Base-by-base conservation (phyloP, 2,113 vertebrate species). In the Apteryx owenii region DNA sequence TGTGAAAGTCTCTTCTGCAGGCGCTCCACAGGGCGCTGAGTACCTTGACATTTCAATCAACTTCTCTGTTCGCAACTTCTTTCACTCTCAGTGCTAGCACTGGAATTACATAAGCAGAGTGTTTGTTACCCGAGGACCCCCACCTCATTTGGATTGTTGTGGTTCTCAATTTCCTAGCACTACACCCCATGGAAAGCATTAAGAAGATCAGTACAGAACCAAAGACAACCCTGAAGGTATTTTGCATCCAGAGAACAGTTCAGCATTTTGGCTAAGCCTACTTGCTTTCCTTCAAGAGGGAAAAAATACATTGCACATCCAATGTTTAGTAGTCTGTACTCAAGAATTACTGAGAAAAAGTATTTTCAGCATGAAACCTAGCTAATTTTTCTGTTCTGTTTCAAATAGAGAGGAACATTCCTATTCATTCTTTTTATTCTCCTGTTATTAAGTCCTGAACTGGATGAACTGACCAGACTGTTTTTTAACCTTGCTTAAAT, bases 41-140 rank as follows among this genome's bases (percentile, higher is more conserved):
- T 92, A 50, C 85, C 96, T 33, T 95, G 95, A 96, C 95, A 95
- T 95, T 96, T 97, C 94, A 88, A 76, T 97, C 95, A 61, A 31
- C 70, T 76, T 87, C 76, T 76, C 73, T 75, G 69, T n/a, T 85
- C 91, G 66, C 91, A 72, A 48, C 33, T 51, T 7, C 4, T 54
- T 80, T 7, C 3, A 36, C 73, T 93, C 80, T 69, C 53, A 2
- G 11, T 7, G 7, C 65, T 66, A 40, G 72, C 51, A 65, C 38
- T 68, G 84, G 75, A 76, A 56, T 31, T 18, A 51, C 72, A n/a
- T 28, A 29, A 22, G 31, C 50, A 64, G 62, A 25, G 12, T 0
- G 1, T 21, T 51, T 12, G 5, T 40, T 9, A 3, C 42, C 65
- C 77, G 54, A 56, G 54, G 54, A 56, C 77, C 19, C 7, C 40